phyloP scores from a whole-genome alignment of 2,797 vertebrate genomes.

The Atherinosoma microstoma region DNA sequence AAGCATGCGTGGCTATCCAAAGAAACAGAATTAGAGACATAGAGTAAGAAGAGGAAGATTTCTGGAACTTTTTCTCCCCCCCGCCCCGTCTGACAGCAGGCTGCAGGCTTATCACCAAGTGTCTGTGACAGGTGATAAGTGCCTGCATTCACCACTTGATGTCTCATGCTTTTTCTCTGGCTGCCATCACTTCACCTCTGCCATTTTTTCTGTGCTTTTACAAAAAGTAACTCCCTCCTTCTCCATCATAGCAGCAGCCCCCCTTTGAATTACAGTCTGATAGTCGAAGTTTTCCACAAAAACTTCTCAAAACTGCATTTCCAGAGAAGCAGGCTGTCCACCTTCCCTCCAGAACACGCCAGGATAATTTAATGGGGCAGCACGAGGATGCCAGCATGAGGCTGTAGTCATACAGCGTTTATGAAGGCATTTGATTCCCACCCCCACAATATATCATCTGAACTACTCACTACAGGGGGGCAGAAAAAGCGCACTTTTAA shows the following conservation, averaged over 20 bases:
- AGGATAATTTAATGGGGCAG: conserved; percentile 27
- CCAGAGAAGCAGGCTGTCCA: neutral
- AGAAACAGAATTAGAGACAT: conserved; percentile 46
- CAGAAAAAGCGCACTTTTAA: conserved; percentile 61
- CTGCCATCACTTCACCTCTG: conserved; percentile 22
- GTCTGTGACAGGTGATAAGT: conserved; percentile 61
- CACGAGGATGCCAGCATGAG: conserved; percentile 38
- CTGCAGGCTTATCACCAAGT: conserved; percentile 38
- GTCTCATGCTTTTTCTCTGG: conserved; percentile 28
- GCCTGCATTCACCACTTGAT: conserved; percentile 55
- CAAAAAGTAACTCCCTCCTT: conserved; percentile 3
- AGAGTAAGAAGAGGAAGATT: conserved; percentile 24
- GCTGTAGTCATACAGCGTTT: conserved; percentile 14
- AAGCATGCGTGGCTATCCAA: conserved; percentile 33
- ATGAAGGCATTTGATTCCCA: conserved; percentile 58
- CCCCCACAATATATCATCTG: conserved; percentile 33
- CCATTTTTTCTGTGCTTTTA: conserved; percentile 10
- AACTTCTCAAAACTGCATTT: no score
- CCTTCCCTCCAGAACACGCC: conserved; percentile 2
- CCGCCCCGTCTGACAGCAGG: conserved; percentile 23
- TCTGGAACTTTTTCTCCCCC: conserved; percentile 14
- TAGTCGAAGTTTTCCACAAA: conserved; percentile 21
- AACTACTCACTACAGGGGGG: conserved; percentile 52
- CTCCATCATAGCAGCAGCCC: neutral
- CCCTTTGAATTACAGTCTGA: conserved; percentile 14